A percentile compares a stretch with the other conserved stretches of the same genome.
These are phyloP conservation scores for Tethea ocularis DNA, from an alignment of 2,888 invertebrate genomes.

Conservation along the genomic window DNA sequence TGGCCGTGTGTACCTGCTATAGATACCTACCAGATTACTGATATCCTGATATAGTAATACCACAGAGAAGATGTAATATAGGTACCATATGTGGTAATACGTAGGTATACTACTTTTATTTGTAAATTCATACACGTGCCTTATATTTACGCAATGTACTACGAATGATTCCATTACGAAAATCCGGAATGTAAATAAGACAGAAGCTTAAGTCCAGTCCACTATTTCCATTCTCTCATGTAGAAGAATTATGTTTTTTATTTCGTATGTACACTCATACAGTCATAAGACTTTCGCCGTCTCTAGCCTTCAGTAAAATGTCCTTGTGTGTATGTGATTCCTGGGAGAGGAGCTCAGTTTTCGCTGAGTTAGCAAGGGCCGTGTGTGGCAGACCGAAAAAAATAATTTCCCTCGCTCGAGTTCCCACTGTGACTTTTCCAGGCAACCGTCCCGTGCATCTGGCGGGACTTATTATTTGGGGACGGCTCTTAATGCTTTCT, in stretches of 20 bases:
- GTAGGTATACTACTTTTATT: no score
- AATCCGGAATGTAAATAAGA: not conserved
- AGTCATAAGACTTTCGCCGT: conserved; percentile 19
- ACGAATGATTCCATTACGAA: not conserved
- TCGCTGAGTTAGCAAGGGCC: conserved; percentile 79
- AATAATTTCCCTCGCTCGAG: conserved; percentile 81
- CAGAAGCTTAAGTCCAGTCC: not conserved
- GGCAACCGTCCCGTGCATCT: conserved; percentile 81
- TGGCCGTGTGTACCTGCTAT: no score
- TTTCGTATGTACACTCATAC: not conserved
- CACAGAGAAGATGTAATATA: no score
- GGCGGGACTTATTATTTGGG: conserved; percentile 82
- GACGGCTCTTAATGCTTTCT: conserved; percentile 80
- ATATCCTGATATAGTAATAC: no score
- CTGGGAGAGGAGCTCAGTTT: conserved; percentile 65
- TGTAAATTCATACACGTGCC: no score
- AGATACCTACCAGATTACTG: no score
- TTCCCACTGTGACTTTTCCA: conserved; percentile 81
- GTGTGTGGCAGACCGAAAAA: conserved; percentile 82
- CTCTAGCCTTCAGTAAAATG: conserved; percentile 51
- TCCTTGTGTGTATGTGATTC: conserved; percentile 56
- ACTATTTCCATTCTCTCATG: not conserved
- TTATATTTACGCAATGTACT: not conserved
- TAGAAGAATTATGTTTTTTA: not conserved
- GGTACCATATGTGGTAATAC: no score